These are phyloP conservation scores for Artemia franciscana DNA, from an alignment of 1,140 invertebrate genomes.

Conservation along the genomic window DNA sequence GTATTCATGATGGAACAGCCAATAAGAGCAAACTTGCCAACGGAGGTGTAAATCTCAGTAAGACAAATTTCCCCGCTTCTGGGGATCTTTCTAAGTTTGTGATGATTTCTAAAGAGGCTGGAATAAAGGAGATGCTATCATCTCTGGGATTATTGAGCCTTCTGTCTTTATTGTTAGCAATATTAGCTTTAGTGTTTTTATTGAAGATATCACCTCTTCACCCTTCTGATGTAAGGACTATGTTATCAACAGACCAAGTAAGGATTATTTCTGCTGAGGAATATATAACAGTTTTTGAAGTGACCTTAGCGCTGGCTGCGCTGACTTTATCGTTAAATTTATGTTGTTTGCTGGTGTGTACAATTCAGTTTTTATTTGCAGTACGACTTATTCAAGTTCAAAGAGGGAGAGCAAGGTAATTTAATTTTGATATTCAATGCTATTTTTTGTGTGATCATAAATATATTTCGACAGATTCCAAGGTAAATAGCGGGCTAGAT, in stretches of 20 bases:
- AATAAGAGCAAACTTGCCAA: constrained; percentile 14
- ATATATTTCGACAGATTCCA: no score
- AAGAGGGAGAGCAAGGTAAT: background rate
- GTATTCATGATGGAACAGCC: constrained; percentile 4
- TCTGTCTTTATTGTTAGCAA: constrained; percentile 50
- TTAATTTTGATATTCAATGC: no score
- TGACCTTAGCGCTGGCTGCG: constrained; percentile 62
- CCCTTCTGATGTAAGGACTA: constrained; percentile 24
- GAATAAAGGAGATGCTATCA: constrained; percentile 53
- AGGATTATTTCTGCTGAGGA: constrained; percentile 40
- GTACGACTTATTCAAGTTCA: constrained; percentile 43
- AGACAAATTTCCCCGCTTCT: constrained; percentile 19
- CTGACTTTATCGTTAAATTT: constrained; percentile 64
- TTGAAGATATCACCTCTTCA: constrained; percentile 49
- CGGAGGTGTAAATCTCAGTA: constrained; percentile 24
- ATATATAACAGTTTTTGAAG: constrained; percentile 66
- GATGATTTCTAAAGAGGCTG: constrained; percentile 27
- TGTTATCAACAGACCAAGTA: constrained; percentile 26
- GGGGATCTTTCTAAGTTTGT: constrained; percentile 22
- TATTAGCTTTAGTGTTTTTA: constrained; percentile 58
- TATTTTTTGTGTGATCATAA: no score
- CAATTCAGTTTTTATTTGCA: constrained; percentile 77
- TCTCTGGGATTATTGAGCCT: constrained; percentile 61
- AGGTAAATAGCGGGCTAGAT: no score
- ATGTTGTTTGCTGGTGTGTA: constrained; percentile 72